phyloP scores from a whole-genome alignment of 2,797 vertebrate species.

The Semotilus atromaculatus region DNA sequence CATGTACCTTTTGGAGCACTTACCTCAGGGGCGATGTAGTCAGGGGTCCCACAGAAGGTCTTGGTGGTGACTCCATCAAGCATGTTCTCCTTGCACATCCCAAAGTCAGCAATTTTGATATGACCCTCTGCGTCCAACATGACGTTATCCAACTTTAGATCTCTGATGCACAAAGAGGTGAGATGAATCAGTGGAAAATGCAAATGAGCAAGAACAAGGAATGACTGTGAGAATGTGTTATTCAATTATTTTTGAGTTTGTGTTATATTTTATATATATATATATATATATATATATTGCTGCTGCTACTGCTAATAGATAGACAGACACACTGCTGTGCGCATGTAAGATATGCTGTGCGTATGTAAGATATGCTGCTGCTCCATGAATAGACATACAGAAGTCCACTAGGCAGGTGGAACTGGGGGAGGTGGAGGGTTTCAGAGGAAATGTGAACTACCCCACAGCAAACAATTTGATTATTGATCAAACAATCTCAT shows the following conservation, averaged over 20 bases:
- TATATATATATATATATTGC: too few species aligned
- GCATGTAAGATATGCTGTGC: too few species aligned
- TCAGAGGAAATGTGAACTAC: neutral
- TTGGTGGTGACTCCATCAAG: constrained; percentile 91
- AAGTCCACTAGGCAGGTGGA: neutral
- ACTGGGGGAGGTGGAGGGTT: neutral
- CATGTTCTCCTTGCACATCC: constrained; percentile 99
- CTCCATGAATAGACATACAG: too few species aligned
- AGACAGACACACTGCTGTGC: too few species aligned
- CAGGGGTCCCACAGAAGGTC: constrained; percentile 98
- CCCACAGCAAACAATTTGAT: neutral
- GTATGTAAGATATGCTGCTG: too few species aligned
- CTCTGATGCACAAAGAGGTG: constrained; percentile 72
- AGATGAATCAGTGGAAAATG: neutral
- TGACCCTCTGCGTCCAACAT: constrained; percentile 98
- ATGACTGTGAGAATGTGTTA: too few species aligned
- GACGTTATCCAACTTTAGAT: constrained; percentile 97
- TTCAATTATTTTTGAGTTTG: too few species aligned
- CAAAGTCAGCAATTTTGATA: constrained; percentile 97
- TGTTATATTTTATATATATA: too few species aligned
- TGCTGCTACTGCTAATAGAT: too few species aligned
- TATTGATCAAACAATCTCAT: neutral
- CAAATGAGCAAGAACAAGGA: neutral
- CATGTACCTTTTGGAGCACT: constrained; percentile 18
- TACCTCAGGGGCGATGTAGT: constrained; percentile 98